phyloP scores from a whole-genome alignment of 2,797 vertebrate species.

The Rhynchonycteris naso region DNA sequence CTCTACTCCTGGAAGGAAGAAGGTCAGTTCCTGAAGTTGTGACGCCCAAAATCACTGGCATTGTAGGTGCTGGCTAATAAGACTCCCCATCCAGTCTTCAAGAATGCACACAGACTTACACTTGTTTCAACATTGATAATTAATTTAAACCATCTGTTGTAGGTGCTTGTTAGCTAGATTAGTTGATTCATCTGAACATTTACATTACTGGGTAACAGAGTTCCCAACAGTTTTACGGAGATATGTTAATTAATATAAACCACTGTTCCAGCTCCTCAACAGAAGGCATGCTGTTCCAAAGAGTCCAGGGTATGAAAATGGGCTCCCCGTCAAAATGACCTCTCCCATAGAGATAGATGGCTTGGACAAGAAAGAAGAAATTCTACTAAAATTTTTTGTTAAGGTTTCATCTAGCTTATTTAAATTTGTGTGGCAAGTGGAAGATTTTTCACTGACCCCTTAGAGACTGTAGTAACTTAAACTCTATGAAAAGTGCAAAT shows the following conservation, averaged over 20 bases:
- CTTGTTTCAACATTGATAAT: background rate
- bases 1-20: background rate
- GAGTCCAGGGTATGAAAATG: background rate
- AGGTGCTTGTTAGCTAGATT: background rate
- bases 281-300: background rate
- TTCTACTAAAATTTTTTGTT: background rate
- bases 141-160: background rate
- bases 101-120: background rate
- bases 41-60: background rate
- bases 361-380: background rate
- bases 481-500: background rate
- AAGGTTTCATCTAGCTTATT: background rate
- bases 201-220: background rate
- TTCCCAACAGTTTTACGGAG: background rate
- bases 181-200: background rate
- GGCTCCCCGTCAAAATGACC: background rate
- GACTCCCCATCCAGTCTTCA: background rate
- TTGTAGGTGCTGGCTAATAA: background rate
- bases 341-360: background rate
- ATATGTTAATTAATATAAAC: background rate
- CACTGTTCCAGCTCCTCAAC: background rate
- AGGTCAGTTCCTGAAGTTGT: background rate
- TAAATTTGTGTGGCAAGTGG: background rate
- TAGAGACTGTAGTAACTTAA: background rate
- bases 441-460: background rate